Base-by-base conservation (phyloP, 2,888 invertebrate species). In the Eristalinus aeneus region DNA sequence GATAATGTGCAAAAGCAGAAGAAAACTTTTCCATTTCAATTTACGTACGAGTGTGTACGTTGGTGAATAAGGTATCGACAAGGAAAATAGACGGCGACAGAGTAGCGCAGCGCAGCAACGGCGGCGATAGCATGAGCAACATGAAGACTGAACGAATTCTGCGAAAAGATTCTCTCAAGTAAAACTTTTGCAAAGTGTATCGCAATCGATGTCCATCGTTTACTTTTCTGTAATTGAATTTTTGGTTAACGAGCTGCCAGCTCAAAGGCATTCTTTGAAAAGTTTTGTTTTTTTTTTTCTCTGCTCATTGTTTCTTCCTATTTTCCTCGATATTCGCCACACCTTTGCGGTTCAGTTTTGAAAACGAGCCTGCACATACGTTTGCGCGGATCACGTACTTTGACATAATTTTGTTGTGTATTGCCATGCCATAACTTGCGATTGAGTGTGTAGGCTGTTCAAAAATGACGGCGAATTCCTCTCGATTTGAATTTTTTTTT, bases 171-270 rank as follows among this genome's bases (percentile, higher is more conserved):
- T 34, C 58, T 31, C 31, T 31, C 31, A 56, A 74, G 63, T 22
- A 73, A 80, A 80, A 80, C 31, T 80, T 80, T 80, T 74, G 11
- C 74, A 68, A 80, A 74, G 36, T 74, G 74, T 80, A 74, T 79
- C 74, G 64, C 68, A 80, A 74, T 80, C 80, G 74, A 80, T 74
- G 68, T 73, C 73, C 74, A 74, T 63, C 74, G 80, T 80, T 80
- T 74, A 80, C 74, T 80, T 80, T 74, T 64, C 80, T 68, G 69
- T 74, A 80, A 80, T 74, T 80, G 80, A 80, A 80, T 80, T 80
- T n/a, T 80, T 68, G 74, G 69, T 80, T 80, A 80, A 80, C 80
- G 74, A 74, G 80, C 74, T 80, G 80, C 69, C 80, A 74, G 56
- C 67, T 73, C 68, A 73, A 61, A 79, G 73, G 61, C 63, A 68